Conservation (phyloP, 2,113 vertebrate genomes). For the Prolemur simus region DNA sequence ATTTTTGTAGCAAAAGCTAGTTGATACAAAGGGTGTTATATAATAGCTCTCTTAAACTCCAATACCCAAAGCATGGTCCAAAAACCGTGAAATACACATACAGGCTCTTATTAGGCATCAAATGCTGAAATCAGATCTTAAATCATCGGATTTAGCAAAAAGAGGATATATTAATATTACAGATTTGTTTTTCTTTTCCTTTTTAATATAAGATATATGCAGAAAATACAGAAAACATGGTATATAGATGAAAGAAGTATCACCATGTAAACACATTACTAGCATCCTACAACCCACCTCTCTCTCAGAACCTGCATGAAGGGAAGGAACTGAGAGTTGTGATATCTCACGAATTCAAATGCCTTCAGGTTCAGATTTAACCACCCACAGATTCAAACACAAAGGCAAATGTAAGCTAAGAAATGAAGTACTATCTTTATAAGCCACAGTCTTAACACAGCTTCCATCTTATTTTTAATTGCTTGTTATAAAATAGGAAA, state of each 20-base stretch:
- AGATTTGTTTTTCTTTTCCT: not conserved
- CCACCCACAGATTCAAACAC: not conserved
- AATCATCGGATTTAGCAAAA: not conserved
- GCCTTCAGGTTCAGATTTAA: not conserved
- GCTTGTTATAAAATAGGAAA: not conserved
- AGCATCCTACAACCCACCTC: not conserved
- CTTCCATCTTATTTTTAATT: not conserved
- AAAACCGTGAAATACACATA: not conserved
- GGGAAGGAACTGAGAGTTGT: not conserved
- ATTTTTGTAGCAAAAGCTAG: not conserved
- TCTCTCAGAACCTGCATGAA: not conserved
- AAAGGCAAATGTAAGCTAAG: not conserved
- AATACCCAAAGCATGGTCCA: not conserved
- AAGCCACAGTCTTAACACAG: not conserved
- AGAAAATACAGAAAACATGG: not conserved
- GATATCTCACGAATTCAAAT: not conserved
- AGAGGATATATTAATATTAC: not conserved
- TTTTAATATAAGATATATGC: not conserved
- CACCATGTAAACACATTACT: not conserved
- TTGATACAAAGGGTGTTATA: fast-evolving
- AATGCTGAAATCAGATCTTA: not conserved
- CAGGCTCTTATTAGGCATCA: not conserved
- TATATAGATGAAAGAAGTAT: not conserved
- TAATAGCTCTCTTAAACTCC: not conserved
- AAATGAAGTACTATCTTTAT: not conserved